Conservation (phyloP, 2,797 vertebrate genomes). For the Catostomus latipinnis region DNA sequence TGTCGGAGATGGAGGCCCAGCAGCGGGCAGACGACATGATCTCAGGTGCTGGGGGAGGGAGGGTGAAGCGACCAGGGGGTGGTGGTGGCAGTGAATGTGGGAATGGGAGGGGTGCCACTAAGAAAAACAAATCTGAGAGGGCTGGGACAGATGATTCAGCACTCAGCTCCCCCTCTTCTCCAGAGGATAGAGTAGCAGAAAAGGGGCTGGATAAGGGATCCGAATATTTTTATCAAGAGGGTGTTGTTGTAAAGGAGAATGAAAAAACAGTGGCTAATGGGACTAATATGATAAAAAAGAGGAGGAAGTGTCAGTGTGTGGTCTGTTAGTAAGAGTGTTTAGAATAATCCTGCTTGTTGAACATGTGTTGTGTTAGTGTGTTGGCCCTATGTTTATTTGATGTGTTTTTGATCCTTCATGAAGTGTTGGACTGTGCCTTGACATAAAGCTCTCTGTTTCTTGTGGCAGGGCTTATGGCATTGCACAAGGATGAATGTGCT, state of each 20-base stretch:
- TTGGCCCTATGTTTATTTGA: slow-evolving; percentile 12
- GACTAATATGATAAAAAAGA: slow-evolving; percentile 66
- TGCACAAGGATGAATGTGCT: slow-evolving; percentile 6
- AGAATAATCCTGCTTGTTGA: background rate
- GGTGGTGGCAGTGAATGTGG: slow-evolving; percentile 27
- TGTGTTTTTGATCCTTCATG: slow-evolving; percentile 9
- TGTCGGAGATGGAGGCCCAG: slow-evolving; percentile 95
- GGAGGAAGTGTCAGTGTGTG: slow-evolving; percentile 74
- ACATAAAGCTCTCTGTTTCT: slow-evolving; percentile 9
- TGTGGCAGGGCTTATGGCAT: background rate
- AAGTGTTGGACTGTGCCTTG: slow-evolving; percentile 48
- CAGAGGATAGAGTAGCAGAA: slow-evolving; percentile 34
- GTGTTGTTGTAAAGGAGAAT: slow-evolving; percentile 32
- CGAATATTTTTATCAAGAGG: slow-evolving; percentile 3
- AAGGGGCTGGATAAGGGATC: background rate
- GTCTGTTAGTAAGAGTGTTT: slow-evolving; percentile 64
- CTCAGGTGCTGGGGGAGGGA: slow-evolving; percentile 73
- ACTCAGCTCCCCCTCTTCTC: slow-evolving; percentile 34
- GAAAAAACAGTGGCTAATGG: slow-evolving; percentile 37
- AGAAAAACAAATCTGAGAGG: slow-evolving; percentile 32
- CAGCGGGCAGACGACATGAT: slow-evolving; percentile 82
- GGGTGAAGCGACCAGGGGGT: slow-evolving; percentile 24
- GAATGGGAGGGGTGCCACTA: slow-evolving; percentile 7
- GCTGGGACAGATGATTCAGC: slow-evolving; percentile 34
- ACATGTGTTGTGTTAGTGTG: slow-evolving; percentile 36